A percentile compares a stretch with the other conserved stretches of the same genome.
Conservation (phyloP, 1,140 invertebrate species). For the Diploscapter pachys region DNA sequence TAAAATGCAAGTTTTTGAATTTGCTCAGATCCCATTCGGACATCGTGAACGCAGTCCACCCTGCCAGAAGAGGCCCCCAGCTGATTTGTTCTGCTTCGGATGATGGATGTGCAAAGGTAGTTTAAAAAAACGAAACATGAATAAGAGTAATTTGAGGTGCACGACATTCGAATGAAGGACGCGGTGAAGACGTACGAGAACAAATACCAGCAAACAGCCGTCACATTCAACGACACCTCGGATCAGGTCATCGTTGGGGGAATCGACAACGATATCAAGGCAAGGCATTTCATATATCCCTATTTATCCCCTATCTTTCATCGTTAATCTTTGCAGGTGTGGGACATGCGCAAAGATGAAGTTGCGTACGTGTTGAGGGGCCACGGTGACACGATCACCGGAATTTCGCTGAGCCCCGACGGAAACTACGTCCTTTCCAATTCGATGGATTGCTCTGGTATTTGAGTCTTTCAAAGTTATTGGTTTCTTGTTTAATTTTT, state of each 20-base stretch:
- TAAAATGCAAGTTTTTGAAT: background rate
- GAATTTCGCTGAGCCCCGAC: slow-evolving; percentile 83
- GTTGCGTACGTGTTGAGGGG: slow-evolving; percentile 78
- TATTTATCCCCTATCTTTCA: background rate
- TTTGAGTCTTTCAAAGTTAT: background rate
- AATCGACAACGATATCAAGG: slow-evolving; percentile 95
- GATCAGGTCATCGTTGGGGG: slow-evolving; percentile 85
- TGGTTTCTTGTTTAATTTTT: slow-evolving; percentile 8
- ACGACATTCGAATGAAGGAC: slow-evolving; percentile 79
- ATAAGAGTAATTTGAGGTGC: slow-evolving; percentile 61
- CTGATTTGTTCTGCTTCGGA: slow-evolving; percentile 88
- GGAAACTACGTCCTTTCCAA: slow-evolving; percentile 90
- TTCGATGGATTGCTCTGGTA: slow-evolving; percentile 87
- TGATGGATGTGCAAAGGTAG: slow-evolving; percentile 71
- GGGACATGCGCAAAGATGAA: slow-evolving; percentile 89
- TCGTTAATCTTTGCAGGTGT: slow-evolving; percentile 60
- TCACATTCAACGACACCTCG: slow-evolving; percentile 90
- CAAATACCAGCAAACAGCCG: slow-evolving; percentile 75
- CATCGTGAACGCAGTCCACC: slow-evolving; percentile 67
- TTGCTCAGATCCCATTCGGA: slow-evolving; percentile 59
- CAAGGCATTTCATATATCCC: slow-evolving; percentile 39
- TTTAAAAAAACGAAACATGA: background rate
- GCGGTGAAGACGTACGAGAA: slow-evolving; percentile 74
- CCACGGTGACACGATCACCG: slow-evolving; percentile 92
- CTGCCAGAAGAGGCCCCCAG: slow-evolving; percentile 79